Base-by-base conservation (phyloP, 2,113 vertebrate species). In the Tupaia tana region DNA sequence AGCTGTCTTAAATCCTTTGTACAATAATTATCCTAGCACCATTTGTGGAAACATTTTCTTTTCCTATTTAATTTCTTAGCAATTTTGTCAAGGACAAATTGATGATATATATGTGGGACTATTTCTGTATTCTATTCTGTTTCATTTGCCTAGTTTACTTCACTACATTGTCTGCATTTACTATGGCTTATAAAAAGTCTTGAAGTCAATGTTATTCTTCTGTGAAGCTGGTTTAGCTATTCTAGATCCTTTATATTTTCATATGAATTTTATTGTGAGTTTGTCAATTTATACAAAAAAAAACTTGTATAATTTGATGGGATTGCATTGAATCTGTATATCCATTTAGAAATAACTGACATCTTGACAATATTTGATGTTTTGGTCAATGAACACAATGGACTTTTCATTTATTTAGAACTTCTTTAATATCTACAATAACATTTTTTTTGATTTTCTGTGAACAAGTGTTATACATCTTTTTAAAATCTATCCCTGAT, bases 351-450 rank as follows among this genome's bases (percentile, higher is more conserved):
- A 86, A 92, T 66, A 90, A 61, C 7, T 15, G 12, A 31, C 3
- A 69, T 58, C 61, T 86, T 64, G 77, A 75, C 67, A 86, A 86
- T 67, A 90, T 25, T 69, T 78, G 43, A 93, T 79, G 34, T 54
- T 94, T 64, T 73, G 14, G 52, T 90, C 27, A 27, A 31, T 78
- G 58, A 78, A n/a, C 52, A 73, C 13, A 27, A 24, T 29, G 12
- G 78, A 71, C 66, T 93, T 43, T 96, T 6, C 9, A 67, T 86
- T 52, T 80, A 73, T 85, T 85, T 89, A 4, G 2, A n/a, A 63
- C 22, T 77, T 92, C 70, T 89, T 96, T 86, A 81, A 80, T 94
- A 63, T 92, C 27, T 74, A 15, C 58, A 43, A 43, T 34, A 70
- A 16, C 18, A 64, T 79, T n/a, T 89, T 89, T 74, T 81, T 52